phyloP scores from a whole-genome alignment of 2,797 vertebrate species.

The Champsocephalus esox region DNA sequence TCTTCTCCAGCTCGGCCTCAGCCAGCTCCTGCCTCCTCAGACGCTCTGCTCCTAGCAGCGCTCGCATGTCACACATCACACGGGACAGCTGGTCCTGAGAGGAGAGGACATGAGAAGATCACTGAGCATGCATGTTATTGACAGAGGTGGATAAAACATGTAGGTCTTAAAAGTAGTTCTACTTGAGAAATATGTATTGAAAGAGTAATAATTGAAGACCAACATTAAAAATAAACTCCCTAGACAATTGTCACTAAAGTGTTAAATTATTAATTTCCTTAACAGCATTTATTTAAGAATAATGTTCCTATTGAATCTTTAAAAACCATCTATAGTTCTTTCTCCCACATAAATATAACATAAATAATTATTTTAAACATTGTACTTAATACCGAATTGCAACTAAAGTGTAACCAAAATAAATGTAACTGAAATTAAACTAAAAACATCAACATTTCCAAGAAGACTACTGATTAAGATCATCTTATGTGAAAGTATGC shows the following conservation, averaged over 20 bases:
- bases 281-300: neutral
- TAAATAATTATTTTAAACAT: too few relatives aligned
- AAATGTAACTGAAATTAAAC: too few relatives aligned
- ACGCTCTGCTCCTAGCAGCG: conserved; percentile 88
- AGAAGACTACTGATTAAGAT: too few relatives aligned
- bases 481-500: too few relatives aligned
- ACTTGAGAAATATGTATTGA: neutral
- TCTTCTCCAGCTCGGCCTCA: conserved; percentile 89
- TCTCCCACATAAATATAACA: too few relatives aligned
- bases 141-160: neutral
- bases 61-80: conserved; percentile 88
- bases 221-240: too few relatives aligned
- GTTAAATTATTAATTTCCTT: neutral
- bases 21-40: conserved; percentile 90
- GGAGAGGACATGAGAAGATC: neutral
- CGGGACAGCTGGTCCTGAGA: conserved; percentile 89
- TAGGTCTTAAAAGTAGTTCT: neutral
- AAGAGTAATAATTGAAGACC: neutral
- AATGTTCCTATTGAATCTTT: neutral
- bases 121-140: neutral
- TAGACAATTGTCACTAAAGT: neutral
- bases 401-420: too few relatives aligned
- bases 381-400: too few relatives aligned
- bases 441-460: neutral
- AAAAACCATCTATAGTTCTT: too few relatives aligned